Base-by-base conservation (phyloP, 1,140 invertebrate species). In the Diabrotica undecimpunctata region DNA sequence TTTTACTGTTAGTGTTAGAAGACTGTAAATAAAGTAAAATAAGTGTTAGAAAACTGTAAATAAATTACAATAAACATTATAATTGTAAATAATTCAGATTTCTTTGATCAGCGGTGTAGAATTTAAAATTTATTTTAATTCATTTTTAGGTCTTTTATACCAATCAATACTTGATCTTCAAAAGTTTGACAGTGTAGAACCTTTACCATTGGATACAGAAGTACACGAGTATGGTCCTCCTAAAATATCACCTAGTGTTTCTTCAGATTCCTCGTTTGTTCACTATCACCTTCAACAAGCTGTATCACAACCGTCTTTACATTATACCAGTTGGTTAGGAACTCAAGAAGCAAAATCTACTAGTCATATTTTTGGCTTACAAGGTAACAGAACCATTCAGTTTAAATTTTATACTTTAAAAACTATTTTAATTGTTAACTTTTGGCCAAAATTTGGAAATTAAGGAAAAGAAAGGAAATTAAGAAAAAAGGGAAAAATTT, bases 311-410 rank as follows among this genome's bases (percentile, higher is more conserved):
- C 11, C 55, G 11, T 57, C 55, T 5, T 13, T 57, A 37, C 12
- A 37, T 37, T 57, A 57, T 11, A 37, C 55, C 5, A 38, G 38
- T 38, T 57, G 55, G 55, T 12, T 57, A 12, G 55, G 55, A 11
- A 1, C 37, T 6, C n/a, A 25, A n/a, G 55, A 57, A 37, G 37
- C 25, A 11, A 57, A 57, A 38, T 12, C 10, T 12, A 37, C 55
- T 37, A 57, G 36, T 57, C 55, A 57, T 12, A n/a, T 61, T 50
- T 61, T 61, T 14, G 59, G 59, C 13, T 61, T 61, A 50, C 59
- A 61, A 61, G 59, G 59, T 61, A 50, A 61, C 38, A 36, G 2
- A n/a, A 12, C n/a, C 0, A 50, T 10, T 12, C 5, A 55, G 1
- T 55, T 10, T 14, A 4, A 25, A 25, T 25, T 25, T 25, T 25